phyloP scores from a whole-genome alignment of 2,113 vertebrate species.

The Xiphophorus hellerii region DNA sequence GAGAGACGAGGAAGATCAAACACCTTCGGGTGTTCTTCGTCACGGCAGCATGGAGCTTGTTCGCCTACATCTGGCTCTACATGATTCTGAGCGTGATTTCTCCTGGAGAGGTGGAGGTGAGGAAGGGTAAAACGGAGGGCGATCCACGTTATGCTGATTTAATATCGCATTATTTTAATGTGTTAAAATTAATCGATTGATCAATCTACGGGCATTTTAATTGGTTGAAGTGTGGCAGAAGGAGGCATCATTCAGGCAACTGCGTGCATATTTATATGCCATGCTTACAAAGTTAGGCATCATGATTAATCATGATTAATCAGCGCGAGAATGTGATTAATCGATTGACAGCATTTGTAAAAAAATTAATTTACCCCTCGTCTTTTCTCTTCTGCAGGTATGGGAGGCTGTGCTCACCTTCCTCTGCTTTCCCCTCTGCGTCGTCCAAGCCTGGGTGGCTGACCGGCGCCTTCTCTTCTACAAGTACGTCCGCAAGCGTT shows the following conservation, averaged over 20 bases:
- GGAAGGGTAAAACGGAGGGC: constrained; percentile 8
- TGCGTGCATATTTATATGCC: no score
- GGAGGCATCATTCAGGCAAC: no score
- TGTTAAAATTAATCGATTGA: no score
- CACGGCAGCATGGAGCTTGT: constrained; percentile 85
- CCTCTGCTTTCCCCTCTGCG: constrained; percentile 82
- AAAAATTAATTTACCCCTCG: not conserved
- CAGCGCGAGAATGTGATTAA: no score
- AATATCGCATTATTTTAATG: no score
- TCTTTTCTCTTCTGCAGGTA: constrained; percentile 51
- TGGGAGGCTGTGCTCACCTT: constrained; percentile 87
- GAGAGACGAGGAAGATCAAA: constrained; percentile 84
- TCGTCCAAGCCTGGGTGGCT: constrained; percentile 86
- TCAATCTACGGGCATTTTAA: no score
- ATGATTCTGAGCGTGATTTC: constrained; percentile 83
- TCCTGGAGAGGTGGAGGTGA: constrained; percentile 83
- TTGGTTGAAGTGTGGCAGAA: no score
- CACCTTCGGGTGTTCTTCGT: constrained; percentile 87
- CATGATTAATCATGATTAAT: no score
- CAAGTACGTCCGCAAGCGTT: constrained; percentile 83
- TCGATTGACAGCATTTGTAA: no score
- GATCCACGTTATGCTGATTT: no score
- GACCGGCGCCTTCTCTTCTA: constrained; percentile 85
- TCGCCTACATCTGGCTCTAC: constrained; percentile 88
- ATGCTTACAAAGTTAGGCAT: no score